These are phyloP conservation scores for Epirrita christyi DNA, from an alignment of 2,888 invertebrate species.

Conservation along the genomic window DNA sequence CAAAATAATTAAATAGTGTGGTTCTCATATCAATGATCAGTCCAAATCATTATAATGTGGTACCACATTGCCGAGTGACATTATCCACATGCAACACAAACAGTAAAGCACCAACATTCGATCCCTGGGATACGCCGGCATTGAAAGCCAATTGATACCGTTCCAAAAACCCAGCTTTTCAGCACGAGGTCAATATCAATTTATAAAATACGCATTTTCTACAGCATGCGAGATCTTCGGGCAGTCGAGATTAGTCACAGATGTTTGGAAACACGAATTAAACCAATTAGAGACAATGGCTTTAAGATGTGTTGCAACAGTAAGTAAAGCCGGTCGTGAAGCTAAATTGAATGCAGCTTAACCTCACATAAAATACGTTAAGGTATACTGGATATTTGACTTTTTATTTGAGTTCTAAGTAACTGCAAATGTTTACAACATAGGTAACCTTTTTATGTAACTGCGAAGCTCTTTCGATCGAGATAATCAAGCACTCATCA, in stretches of 20 bases:
- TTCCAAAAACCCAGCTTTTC: slow-evolving; percentile 37
- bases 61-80: too few species aligned
- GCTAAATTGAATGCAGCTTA: not conserved
- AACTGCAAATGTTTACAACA: too few species aligned
- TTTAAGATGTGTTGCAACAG: slow-evolving; percentile 10
- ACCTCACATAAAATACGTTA: slow-evolving; percentile 7
- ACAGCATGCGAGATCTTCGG: slow-evolving; percentile 17
- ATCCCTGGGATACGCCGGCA: slow-evolving; percentile 10
- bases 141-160: slow-evolving; percentile 26
- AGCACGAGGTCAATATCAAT: slow-evolving; percentile 29
- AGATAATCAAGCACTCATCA: too few species aligned
- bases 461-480: too few species aligned
- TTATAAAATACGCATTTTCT: slow-evolving; percentile 6
- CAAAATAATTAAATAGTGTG: too few species aligned
- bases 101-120: slow-evolving; percentile 2
- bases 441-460: too few species aligned
- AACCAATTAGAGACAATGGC: slow-evolving; percentile 1
- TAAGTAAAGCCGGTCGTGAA: not conserved
- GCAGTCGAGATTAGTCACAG: slow-evolving; percentile 9
- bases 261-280: slow-evolving; percentile 1
- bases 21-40: too few species aligned
- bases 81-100: not conserved
- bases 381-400: not conserved
- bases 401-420: not conserved
- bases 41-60: too few species aligned